phyloP scores from a whole-genome alignment of 2,797 vertebrate genomes.

The Fistularia commersonii region DNA sequence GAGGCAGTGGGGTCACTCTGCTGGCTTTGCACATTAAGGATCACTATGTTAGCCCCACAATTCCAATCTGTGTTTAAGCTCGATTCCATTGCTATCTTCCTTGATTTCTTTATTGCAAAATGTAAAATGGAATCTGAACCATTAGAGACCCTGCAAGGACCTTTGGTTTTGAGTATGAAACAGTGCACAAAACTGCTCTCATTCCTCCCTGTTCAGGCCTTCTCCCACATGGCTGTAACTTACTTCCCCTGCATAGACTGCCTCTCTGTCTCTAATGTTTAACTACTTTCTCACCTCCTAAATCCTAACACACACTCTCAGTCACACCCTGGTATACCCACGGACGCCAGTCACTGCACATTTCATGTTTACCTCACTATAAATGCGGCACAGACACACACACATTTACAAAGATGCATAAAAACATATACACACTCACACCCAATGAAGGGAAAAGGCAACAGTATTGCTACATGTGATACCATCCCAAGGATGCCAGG shows the following conservation, averaged over 20 bases:
- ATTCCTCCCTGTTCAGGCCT: slow-evolving; percentile 26
- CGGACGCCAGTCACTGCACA: slow-evolving; percentile 3
- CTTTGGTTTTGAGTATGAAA: slow-evolving; percentile 9
- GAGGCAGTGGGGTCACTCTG: slow-evolving; percentile 20
- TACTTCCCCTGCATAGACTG: slow-evolving; percentile 44
- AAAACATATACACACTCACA: slow-evolving; percentile 4
- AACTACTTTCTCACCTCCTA: slow-evolving; percentile 50
- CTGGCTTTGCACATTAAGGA: neutral
- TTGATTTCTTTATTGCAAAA: neutral
- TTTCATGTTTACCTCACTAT: slow-evolving; percentile 11
- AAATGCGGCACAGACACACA: slow-evolving; percentile 2
- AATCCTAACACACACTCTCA: slow-evolving; percentile 30
- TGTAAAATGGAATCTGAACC: slow-evolving; percentile 15
- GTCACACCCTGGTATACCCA: slow-evolving; percentile 18
- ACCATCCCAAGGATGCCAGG: slow-evolving; percentile 61
- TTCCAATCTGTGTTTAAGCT: neutral
- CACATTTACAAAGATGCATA: slow-evolving; percentile 6
- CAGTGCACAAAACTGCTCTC: neutral
- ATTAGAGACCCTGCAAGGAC: slow-evolving; percentile 13
- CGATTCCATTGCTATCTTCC: neutral
- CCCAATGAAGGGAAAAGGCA: slow-evolving; percentile 29
- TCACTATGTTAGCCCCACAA: neutral
- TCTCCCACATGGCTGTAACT: slow-evolving; percentile 42
- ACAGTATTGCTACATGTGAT: slow-evolving; percentile 50
- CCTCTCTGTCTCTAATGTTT: slow-evolving; percentile 48